Evolutionary conservation across 2,113 vertebrate species (phyloP), one percentile per base, ranked within the genome.

Genomic region (Pterocles burchelli): DNA sequence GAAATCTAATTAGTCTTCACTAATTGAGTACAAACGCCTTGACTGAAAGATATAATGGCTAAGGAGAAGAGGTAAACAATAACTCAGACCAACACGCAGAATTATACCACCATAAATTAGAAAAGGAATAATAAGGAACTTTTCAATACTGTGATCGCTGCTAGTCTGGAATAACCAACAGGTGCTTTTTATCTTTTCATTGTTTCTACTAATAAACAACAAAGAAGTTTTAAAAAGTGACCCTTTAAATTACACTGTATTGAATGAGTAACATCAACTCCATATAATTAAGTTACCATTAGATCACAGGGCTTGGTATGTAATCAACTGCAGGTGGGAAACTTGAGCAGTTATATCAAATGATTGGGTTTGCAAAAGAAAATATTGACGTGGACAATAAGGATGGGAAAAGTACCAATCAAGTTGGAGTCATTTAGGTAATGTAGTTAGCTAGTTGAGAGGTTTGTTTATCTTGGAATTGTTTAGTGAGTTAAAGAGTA

Each of bases 221-320:
- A 67, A 67, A 63, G 46, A 18, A 82, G 38, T 54, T 41, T 41
- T 16, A 45, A 38, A 78, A 52, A 6, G 3, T 2, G 2, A 58
- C 10, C 11, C 63, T 85, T 93, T 80, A 49, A 83, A 80, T n/a
- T 77, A 76, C 0, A 2, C 31, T 70, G 1, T 71, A 77, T 54
- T 58, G 62, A 68, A 80, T 74, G 7, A 93, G 51, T 66, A 93
- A 66, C 43, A 88, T 58, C 57, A 91, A 67, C 46, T 91, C 78
- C 59, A 59, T 76, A 48, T 88, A 95, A 95, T 95, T 82, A 90
- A 70, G 21, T 28, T 71, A 51, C 49, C 86, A 86, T 96, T 85
- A 93, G 55, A 90, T 76, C 58, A 76, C 58, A 76, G 84, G 76
- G 73, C 52, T 68, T 78, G 68, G 43, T 66, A 71, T 24, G 33